A percentile compares a stretch with the other conserved stretches of the same genome.
These are phyloP conservation scores for Orthonevra nobilis DNA, from an alignment of 2,888 invertebrate genomes.

Conservation along the genomic window DNA sequence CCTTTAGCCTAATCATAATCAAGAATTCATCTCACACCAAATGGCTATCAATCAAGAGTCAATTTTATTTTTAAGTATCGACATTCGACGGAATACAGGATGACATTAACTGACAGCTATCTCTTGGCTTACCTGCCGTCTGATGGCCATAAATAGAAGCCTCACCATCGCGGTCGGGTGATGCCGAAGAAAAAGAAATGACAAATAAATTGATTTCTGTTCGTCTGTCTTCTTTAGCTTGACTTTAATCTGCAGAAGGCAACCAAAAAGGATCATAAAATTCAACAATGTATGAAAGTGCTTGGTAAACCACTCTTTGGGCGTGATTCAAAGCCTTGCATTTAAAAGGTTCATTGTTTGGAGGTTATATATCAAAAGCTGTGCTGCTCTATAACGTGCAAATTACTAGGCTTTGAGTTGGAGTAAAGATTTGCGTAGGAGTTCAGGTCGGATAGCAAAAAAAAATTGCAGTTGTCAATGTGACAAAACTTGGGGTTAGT, in stretches of 20 bases:
- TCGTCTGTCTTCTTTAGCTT: neutral
- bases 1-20: constrained; percentile 51
- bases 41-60: constrained; percentile 63
- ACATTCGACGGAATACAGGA: constrained; percentile 65
- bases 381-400: too few species aligned
- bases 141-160: constrained; percentile 53
- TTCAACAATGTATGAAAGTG: neutral
- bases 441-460: constrained; percentile 14
- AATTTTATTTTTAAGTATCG: constrained; percentile 65
- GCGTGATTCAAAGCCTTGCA: constrained; percentile 40
- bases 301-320: constrained; percentile 20
- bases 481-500: constrained; percentile 45
- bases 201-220: constrained; percentile 63
- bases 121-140: constrained; percentile 40
- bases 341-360: constrained; percentile 38
- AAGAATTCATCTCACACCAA: constrained; percentile 66
- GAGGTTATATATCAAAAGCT: constrained; percentile 47
- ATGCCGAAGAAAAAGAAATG: constrained; percentile 34
- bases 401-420: too few species aligned
- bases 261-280: constrained; percentile 47
- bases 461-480: constrained; percentile 24
- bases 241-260: neutral
- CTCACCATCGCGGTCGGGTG: constrained; percentile 1
- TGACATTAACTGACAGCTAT: constrained; percentile 62
- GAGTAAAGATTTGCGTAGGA: constrained; percentile 23